Percentiles rank a stretch among this genome's conserved stretches.
Evolutionary conservation across 2,888 invertebrate species (phyloP).

Genomic region (Drosophila flavopinicola): DNA sequence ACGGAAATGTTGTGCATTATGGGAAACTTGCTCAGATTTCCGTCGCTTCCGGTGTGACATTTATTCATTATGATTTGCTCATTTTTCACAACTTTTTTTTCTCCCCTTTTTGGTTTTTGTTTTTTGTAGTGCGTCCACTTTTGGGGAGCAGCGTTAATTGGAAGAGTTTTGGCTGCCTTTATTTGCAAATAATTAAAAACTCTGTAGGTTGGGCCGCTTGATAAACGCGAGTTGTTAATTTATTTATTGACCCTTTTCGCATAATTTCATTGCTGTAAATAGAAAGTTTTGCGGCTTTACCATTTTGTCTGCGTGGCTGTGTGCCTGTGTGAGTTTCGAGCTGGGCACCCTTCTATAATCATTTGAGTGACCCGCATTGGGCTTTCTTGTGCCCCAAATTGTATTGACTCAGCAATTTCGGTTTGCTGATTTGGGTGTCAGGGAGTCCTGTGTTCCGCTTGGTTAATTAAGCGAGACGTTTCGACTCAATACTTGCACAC

Average conservation of each 20-base stretch:
- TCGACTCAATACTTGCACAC: constrained; percentile 25
- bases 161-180: constrained; percentile 56
- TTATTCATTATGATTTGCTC: constrained; percentile 79
- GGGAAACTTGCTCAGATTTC: constrained; percentile 63
- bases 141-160: constrained; percentile 56
- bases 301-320: neutral
- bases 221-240: constrained; percentile 55
- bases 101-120: neutral
- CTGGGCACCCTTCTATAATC: constrained; percentile 27
- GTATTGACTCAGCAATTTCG: constrained; percentile 69
- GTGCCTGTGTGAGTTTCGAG: constrained; percentile 10
- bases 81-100: constrained; percentile 49
- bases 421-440: constrained; percentile 60
- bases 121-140: constrained; percentile 1
- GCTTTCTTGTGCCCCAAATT: constrained; percentile 23
- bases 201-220: constrained; percentile 26
- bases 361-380: constrained; percentile 54
- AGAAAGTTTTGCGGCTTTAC: constrained; percentile 44
- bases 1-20: constrained; percentile 72
- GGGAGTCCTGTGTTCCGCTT: constrained; percentile 44
- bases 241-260: constrained; percentile 65
- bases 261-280: constrained; percentile 40
- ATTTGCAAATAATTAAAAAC: constrained; percentile 78
- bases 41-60: constrained; percentile 78
- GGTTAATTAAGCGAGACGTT: constrained; percentile 66